Percentiles rank a stretch among this genome's conserved stretches.
Conservation (phyloP, 2,888 invertebrate genomes). For the Erynnis tages region DNA sequence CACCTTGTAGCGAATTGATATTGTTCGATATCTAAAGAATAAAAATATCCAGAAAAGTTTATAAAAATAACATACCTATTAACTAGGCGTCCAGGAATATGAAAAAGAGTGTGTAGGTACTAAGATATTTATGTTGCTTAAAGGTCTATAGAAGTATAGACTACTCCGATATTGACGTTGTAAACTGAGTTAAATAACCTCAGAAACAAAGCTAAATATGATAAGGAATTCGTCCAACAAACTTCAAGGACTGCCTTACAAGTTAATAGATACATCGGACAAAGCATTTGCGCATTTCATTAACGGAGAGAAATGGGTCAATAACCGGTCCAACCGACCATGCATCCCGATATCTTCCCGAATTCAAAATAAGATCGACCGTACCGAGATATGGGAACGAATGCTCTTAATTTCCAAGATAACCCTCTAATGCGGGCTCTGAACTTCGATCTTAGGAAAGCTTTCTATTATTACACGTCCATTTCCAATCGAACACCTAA, state of each 20-base stretch:
- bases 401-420: slow-evolving; percentile 69
- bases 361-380: slow-evolving; percentile 68
- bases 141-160: no score
- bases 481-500: slow-evolving; percentile 9
- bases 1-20: background rate
- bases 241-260: slow-evolving; percentile 28
- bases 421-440: slow-evolving; percentile 65
- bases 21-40: no score
- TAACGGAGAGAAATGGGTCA: slow-evolving; percentile 54
- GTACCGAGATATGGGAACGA: slow-evolving; percentile 60
- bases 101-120: no score
- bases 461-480: slow-evolving; percentile 28
- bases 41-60: no score
- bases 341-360: slow-evolving; percentile 51
- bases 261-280: slow-evolving; percentile 60
- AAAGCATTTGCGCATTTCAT: slow-evolving; percentile 68
- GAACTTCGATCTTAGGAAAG: slow-evolving; percentile 50
- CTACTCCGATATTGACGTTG: no score
- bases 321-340: slow-evolving; percentile 57
- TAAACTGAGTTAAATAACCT: background rate
- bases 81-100: no score
- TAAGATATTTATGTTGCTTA: no score
- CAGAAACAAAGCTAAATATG: background rate
- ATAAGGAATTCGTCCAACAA: background rate
- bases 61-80: no score